Percentiles rank a stretch among this genome's conserved stretches.
Evolutionary conservation across 1,140 invertebrate genomes (phyloP).

Genomic region (Zaprionus ghesquierei): DNA sequence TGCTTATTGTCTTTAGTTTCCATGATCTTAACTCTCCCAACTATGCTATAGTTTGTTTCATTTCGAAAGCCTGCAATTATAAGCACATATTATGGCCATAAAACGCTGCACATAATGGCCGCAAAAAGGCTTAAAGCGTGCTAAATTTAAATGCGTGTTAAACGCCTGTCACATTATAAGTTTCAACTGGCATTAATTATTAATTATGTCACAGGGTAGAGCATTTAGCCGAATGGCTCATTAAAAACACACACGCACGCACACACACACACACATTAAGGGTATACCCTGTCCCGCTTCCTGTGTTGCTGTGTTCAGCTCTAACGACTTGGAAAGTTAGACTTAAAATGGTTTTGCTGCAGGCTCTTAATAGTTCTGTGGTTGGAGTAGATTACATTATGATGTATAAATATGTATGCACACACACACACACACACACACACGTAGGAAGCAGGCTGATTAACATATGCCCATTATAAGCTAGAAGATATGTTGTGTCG

Average conservation of each 20-base stretch:
- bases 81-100: not conserved
- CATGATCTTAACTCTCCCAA: too few relatives aligned
- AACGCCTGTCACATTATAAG: constrained; percentile 61
- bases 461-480: constrained; percentile 36
- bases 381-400: constrained; percentile 1
- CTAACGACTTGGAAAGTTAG: constrained; percentile 1
- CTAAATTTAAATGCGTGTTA: constrained; percentile 42
- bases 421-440: not conserved
- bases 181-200: constrained; percentile 60
- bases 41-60: not conserved
- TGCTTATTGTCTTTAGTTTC: too few relatives aligned
- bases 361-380: not conserved
- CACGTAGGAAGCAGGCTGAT: not conserved
- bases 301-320: not conserved
- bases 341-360: not conserved
- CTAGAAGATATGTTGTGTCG: not conserved
- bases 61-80: not conserved
- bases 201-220: constrained; percentile 39
- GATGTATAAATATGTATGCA: not conserved
- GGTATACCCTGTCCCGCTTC: not conserved
- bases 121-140: constrained; percentile 19
- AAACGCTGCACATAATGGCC: not conserved
- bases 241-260: constrained; percentile 30
- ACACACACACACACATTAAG: not conserved
- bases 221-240: constrained; percentile 40